Base-by-base conservation (phyloP, 2,888 invertebrate genomes). In the Punctoribates punctum region DNA sequence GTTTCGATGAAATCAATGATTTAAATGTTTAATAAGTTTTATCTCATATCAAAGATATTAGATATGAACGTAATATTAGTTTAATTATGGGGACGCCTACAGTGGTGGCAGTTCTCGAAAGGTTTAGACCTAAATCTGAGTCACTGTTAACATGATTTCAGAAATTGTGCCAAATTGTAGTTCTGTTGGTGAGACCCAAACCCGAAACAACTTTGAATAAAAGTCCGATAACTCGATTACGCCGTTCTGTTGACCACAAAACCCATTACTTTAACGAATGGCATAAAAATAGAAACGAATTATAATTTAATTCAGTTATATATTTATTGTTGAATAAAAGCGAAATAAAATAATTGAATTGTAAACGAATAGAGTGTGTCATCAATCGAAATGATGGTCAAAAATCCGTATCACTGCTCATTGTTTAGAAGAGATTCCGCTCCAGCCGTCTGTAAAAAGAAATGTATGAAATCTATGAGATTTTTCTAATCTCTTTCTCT, bases 11-110 rank as follows among this genome's bases (percentile, higher is more conserved):
- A 54, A 54, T n/a, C 54, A 54, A 54, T 54, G 20, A 54, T 54
- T 54, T 48, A 54, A 20, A 54, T 20, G 54, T 54, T 54, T 54
- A 54, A 54, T 54, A 54, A n/a, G 54, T 54, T n/a, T 54, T 54
- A 54, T 54, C 54, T 54, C 54, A 54, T 54, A 54, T 54, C 54
- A 54, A 20, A 54, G 54, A 1, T 54, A 20, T 20, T 54, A 54
- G 54, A 54, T 54, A 20, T 54, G 54, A 54, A 20, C 20, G n/a
- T 20, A 54, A 54, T 54, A 54, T 4, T 54, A 20, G 54, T 2
- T 8, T 54, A 54, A 54, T 54, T 54, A 54, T 54, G 8, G 4
- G n/a, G 20, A 54, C 54, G 54, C 54, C 54, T 54, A 54, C 54
- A 20, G 54, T 54, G 17, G 54, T 54, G 20, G 5, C 20, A 6